These are phyloP conservation scores for Scotopteryx bipunctaria DNA, from an alignment of 2,888 invertebrate species.

Conservation along the genomic window DNA sequence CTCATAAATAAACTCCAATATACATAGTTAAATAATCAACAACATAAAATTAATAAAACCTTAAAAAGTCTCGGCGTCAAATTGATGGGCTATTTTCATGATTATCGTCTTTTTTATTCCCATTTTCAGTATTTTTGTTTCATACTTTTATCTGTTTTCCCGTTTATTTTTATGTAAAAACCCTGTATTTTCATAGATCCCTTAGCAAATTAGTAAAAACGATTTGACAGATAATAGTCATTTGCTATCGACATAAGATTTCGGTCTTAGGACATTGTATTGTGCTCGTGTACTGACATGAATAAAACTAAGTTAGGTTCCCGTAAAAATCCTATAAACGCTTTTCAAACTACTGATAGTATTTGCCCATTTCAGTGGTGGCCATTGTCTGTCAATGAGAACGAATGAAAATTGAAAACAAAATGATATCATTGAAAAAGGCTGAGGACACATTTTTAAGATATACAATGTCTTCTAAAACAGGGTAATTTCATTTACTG, in stretches of 20 bases:
- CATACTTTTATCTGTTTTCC: slow-evolving; percentile 37
- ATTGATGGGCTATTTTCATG: slow-evolving; percentile 18
- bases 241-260: slow-evolving; percentile 19
- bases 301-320: not conserved
- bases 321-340: slow-evolving; percentile 7
- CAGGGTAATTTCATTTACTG: slow-evolving; percentile 81
- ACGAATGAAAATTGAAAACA: slow-evolving; percentile 53
- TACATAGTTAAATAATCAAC: slow-evolving; percentile 7
- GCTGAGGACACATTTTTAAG: slow-evolving; percentile 81
- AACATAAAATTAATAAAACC: slow-evolving; percentile 38
- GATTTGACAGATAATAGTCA: slow-evolving; percentile 58
- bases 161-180: slow-evolving; percentile 49
- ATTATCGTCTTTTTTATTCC: slow-evolving; percentile 38
- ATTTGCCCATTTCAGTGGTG: slow-evolving; percentile 14
- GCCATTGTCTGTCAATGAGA: slow-evolving; percentile 56
- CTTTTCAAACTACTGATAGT: slow-evolving; percentile 5
- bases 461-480: slow-evolving; percentile 82
- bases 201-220: slow-evolving; percentile 74
- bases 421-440: slow-evolving; percentile 79
- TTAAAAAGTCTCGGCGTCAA: slow-evolving; percentile 9
- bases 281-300: not conserved
- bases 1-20: slow-evolving; percentile 3
- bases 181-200: slow-evolving; percentile 78
- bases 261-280: not conserved
- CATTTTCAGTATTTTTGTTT: slow-evolving; percentile 40